A percentile compares a stretch with the other conserved stretches of the same genome.
Conservation (phyloP, 2,888 invertebrate species). For the Phymatocera aterrima region DNA sequence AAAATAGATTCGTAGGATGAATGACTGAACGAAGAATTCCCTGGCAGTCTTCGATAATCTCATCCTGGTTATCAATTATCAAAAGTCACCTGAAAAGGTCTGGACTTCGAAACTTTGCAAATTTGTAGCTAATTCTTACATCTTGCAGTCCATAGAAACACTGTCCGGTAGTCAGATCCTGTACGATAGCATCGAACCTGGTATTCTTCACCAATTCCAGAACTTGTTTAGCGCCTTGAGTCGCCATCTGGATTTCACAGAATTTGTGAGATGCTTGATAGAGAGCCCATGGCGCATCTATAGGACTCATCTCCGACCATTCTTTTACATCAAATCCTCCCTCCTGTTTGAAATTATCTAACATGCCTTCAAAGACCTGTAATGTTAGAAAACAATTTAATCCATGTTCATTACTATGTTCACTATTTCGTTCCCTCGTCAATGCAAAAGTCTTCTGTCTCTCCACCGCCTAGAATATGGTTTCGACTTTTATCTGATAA, state of each 20-base stretch:
- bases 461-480: not conserved
- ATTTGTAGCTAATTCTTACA: constrained; percentile 11
- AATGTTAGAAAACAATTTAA: not conserved
- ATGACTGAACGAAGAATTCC: not conserved
- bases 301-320: not conserved
- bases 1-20: not conserved
- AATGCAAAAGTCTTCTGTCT: not conserved
- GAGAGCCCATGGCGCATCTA: not conserved
- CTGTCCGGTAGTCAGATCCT: constrained; percentile 39
- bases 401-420: not conserved
- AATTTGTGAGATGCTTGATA: not conserved
- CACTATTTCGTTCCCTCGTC: not conserved
- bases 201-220: constrained; percentile 44
- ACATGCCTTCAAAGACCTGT: not conserved
- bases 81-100: not conserved
- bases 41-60: not conserved
- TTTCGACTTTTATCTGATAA: not conserved
- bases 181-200: constrained; percentile 48
- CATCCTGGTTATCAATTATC: not conserved
- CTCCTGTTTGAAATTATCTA: not conserved
- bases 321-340: not conserved
- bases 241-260: constrained; percentile 7
- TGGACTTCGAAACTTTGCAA: not conserved
- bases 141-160: constrained; percentile 49
- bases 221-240: constrained; percentile 24